A percentile compares a stretch with the other conserved stretches of the same genome.
Conservation (phyloP, 2,888 invertebrate species). For the Drosophila mayaguana region DNA sequence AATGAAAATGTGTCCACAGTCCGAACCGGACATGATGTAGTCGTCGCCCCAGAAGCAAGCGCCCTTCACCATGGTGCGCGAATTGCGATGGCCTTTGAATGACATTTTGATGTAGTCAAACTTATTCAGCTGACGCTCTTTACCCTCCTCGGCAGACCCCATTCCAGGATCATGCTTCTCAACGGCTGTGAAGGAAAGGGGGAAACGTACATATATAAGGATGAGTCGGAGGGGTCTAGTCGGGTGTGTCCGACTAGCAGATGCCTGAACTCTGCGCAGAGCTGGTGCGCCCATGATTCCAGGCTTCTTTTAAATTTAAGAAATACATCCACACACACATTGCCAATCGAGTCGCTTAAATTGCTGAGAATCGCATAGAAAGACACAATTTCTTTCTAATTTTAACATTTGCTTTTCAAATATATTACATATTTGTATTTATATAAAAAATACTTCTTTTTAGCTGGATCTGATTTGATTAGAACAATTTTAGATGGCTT, state of each 20-base stretch:
- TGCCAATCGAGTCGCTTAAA: too few relatives aligned
- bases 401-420: too few relatives aligned
- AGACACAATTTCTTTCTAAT: too few relatives aligned
- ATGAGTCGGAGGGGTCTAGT: neutral
- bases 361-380: too few relatives aligned
- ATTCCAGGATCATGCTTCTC: neutral
- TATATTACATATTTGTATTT: too few relatives aligned
- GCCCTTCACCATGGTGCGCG: slow-evolving; percentile 93
- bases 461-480: too few relatives aligned
- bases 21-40: slow-evolving; percentile 94
- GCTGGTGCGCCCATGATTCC: neutral
- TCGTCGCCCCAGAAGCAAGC: slow-evolving; percentile 93
- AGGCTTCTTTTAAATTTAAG: too few relatives aligned
- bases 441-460: too few relatives aligned
- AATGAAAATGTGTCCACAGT: slow-evolving; percentile 94
- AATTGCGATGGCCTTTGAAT: slow-evolving; percentile 92
- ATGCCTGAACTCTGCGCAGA: neutral
- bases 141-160: neutral
- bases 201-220: too few relatives aligned
- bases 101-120: slow-evolving; percentile 87
- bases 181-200: neutral
- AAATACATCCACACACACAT: too few relatives aligned
- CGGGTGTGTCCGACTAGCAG: neutral
- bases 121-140: slow-evolving; percentile 54
- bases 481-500: too few relatives aligned